These are phyloP conservation scores for Napeogenes sylphis DNA, from an alignment of 2,888 invertebrate species.

Conservation along the genomic window DNA sequence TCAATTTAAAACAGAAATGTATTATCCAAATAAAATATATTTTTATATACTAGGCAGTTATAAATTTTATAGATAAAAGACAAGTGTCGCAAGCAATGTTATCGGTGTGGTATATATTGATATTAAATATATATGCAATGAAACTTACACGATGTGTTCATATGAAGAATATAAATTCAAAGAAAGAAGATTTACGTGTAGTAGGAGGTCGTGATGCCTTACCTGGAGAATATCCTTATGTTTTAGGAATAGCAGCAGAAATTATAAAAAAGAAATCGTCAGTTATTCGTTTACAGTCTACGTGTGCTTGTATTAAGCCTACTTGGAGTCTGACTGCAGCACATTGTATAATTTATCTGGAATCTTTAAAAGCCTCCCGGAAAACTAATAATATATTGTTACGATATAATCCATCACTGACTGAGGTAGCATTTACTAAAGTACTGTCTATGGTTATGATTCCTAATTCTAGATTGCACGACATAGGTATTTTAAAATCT, in stretches of 20 bases:
- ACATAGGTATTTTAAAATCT: conserved; percentile 15
- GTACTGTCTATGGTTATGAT: conserved; percentile 8
- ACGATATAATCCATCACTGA: conserved; percentile 2
- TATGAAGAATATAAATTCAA: too few relatives aligned
- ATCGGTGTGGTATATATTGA: too few relatives aligned
- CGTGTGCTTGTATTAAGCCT: conserved; percentile 2
- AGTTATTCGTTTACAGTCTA: not conserved
- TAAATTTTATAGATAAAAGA: too few relatives aligned
- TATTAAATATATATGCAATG: not conserved
- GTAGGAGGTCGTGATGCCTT: conserved; percentile 9
- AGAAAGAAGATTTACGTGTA: conserved; percentile 1
- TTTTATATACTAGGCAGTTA: too few relatives aligned
- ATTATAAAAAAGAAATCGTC: not conserved
- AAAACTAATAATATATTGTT: not conserved
- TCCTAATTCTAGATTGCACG: conserved; percentile 1
- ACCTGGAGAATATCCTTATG: conserved; percentile 12
- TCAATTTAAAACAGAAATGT: too few relatives aligned
- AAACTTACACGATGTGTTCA: too few relatives aligned
- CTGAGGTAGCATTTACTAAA: not conserved
- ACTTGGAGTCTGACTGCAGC: conserved; percentile 14
- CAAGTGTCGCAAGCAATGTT: too few relatives aligned
- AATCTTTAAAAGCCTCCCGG: not conserved
- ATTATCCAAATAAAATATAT: too few relatives aligned
- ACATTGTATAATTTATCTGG: not conserved
- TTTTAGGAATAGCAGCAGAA: conserved; percentile 4